A percentile compares a stretch with the other conserved stretches of the same genome.
phyloP scores from a whole-genome alignment of 2,888 invertebrate genomes.

The Protodeltote pygarga region DNA sequence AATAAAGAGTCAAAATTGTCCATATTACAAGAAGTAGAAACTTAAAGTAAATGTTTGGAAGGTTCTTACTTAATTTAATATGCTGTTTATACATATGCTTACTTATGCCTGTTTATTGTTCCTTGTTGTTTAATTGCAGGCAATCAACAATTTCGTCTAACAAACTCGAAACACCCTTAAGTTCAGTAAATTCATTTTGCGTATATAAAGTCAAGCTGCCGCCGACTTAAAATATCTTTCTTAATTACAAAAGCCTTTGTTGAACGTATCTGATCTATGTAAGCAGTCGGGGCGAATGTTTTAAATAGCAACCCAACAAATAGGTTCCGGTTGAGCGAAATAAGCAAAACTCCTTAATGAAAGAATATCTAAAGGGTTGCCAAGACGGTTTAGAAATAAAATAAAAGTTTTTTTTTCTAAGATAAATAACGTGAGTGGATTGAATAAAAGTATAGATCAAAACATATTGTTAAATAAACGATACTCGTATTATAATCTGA shows the following conservation, averaged over 20 bases:
- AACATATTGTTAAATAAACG: neutral
- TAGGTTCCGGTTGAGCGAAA: slow-evolving; percentile 82
- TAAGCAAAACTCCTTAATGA: slow-evolving; percentile 81
- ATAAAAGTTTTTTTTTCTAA: neutral
- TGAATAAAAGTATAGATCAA: neutral
- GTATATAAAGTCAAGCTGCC: slow-evolving; percentile 84
- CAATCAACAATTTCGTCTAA: slow-evolving; percentile 53
- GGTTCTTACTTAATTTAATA: too few relatives aligned
- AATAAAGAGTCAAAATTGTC: too few relatives aligned
- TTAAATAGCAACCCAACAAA: slow-evolving; percentile 85
- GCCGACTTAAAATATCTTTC: slow-evolving; percentile 86
- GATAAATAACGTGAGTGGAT: neutral
- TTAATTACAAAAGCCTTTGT: slow-evolving; percentile 87
- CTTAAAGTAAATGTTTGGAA: too few relatives aligned
- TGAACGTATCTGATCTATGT: slow-evolving; percentile 87
- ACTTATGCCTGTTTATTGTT: neutral
- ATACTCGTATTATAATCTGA: too few relatives aligned
- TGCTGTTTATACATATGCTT: too few relatives aligned
- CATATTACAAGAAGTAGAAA: too few relatives aligned
- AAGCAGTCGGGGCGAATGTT: slow-evolving; percentile 85
- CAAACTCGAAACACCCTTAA: slow-evolving; percentile 77
- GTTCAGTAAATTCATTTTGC: slow-evolving; percentile 84
- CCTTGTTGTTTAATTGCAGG: slow-evolving; percentile 25
- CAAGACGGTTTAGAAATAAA: slow-evolving; percentile 18
- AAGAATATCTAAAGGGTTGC: slow-evolving; percentile 73